phyloP scores from a whole-genome alignment of 1,140 invertebrate genomes.

The Drosophila saltans region DNA sequence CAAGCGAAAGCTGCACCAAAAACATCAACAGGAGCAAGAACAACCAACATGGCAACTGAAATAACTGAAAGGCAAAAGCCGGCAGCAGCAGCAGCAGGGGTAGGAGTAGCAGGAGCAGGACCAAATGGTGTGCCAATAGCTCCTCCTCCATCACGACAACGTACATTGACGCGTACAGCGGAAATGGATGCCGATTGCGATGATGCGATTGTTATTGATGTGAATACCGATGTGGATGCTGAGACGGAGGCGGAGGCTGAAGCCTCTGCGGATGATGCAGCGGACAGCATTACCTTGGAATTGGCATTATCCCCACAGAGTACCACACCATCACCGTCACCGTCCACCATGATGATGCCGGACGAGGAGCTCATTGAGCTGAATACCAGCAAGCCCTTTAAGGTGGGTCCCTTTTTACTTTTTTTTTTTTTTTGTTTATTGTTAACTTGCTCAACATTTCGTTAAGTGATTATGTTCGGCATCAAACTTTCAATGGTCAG shows the following conservation, averaged over 20 bases:
- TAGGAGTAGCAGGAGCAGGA: background rate
- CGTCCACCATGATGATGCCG: slow-evolving; percentile 45
- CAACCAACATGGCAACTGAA: slow-evolving; percentile 7
- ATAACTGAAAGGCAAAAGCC: slow-evolving; percentile 7
- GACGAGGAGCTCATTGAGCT: slow-evolving; percentile 64
- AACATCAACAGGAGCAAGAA: background rate
- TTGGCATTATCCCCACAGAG: slow-evolving; percentile 64
- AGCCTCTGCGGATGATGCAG: slow-evolving; percentile 61
- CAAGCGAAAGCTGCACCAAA: slow-evolving; percentile 1
- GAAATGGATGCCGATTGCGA: slow-evolving; percentile 69
- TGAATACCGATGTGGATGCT: background rate
- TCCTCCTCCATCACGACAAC: slow-evolving; percentile 53
- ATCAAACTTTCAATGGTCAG: slow-evolving; percentile 32
- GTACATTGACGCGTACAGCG: slow-evolving; percentile 62
- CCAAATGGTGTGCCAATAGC: slow-evolving; percentile 7
- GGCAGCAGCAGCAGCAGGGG: background rate
- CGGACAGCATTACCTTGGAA: slow-evolving; percentile 69
- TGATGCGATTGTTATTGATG: slow-evolving; percentile 30
- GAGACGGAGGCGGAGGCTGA: slow-evolving; percentile 16
- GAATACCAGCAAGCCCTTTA: slow-evolving; percentile 74
- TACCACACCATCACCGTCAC: slow-evolving; percentile 63
- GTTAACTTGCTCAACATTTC: slow-evolving; percentile 45
- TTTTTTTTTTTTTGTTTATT: slow-evolving; percentile 26
- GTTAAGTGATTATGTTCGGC: slow-evolving; percentile 63
- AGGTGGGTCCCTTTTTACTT: slow-evolving; percentile 48